Base-by-base conservation (phyloP, 2,888 invertebrate species). In the Nycteola revayana region DNA sequence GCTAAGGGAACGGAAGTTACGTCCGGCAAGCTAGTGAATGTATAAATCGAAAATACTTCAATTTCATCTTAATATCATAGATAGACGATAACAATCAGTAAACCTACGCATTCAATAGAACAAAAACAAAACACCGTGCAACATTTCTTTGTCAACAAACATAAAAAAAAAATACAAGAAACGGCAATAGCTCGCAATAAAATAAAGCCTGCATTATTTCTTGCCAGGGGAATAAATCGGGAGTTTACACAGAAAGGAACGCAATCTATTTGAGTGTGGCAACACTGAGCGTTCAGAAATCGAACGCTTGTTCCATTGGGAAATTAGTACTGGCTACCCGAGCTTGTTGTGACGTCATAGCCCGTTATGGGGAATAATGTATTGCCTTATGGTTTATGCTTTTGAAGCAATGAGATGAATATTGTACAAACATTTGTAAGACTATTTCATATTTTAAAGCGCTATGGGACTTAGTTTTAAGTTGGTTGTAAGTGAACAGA, bases 181-280 rank as follows among this genome's bases (percentile, higher is more conserved):
- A 44, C 38, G 37, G 22, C 45, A 48, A 49, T 48, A 44, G 35
- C 25, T 23, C 41, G 25, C 37, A 33, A 42, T 40, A 42, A 46
- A 60, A 34, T 52, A 45, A 34, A 49, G 37, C 27, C 35, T 35
- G 46, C 48, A 47, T 50, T 58, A 53, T 44, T 57, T 25, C 44
- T 28, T 35, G 44, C 31, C 32, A 30, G 41, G 55, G 59, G 59
- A 57, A 60, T 56, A 62, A 51, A 57, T 49, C 32, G 38, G 25
- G 31, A 61, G 60, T 67, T 64, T 68, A 57, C 60, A 53, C 50
- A 60, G 54, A 54, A 66, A 67, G 65, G 60, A 49, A 61, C 38
- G 45, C 70, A 75, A 75, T 77, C 65, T 62, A 66, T 68, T 72
- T 72, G 66, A 70, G 66, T 65, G 61, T 70, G 58, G 74, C 65